phyloP scores from a whole-genome alignment of 2,888 invertebrate genomes.

The Rhingia campestris region DNA sequence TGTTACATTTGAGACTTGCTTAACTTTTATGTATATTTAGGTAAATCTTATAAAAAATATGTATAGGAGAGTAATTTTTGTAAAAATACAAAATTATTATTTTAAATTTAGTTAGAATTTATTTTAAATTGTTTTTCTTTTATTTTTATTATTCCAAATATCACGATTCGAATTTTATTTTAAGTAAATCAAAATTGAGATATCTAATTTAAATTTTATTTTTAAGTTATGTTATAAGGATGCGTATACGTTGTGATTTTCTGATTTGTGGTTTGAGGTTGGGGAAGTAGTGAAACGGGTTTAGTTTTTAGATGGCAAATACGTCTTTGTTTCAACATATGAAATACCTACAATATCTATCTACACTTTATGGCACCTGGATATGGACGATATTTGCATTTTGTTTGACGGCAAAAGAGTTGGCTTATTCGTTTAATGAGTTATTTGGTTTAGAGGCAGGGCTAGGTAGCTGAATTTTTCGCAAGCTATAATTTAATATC shows the following conservation, averaged over 20 bases:
- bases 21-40: constrained; percentile 15
- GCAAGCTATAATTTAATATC: too few species aligned
- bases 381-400: constrained; percentile 51
- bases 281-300: neutral
- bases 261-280: constrained; percentile 35
- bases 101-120: constrained; percentile 31
- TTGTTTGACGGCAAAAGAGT: constrained; percentile 3
- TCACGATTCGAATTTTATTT: constrained; percentile 52
- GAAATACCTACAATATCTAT: constrained; percentile 71
- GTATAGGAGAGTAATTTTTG: constrained; percentile 34
- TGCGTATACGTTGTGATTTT: constrained; percentile 72
- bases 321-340: constrained; percentile 57
- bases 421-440: neutral
- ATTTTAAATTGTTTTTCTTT: constrained; percentile 12
- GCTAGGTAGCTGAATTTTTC: too few species aligned
- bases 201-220: constrained; percentile 31
- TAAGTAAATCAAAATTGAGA: constrained; percentile 45
- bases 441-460: constrained; percentile 8
- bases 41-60: constrained; percentile 32
- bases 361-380: constrained; percentile 74
- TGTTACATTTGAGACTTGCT: constrained; percentile 74
- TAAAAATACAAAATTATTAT: constrained; percentile 23
- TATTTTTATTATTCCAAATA: constrained; percentile 49
- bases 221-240: constrained; percentile 61
- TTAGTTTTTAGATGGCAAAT: constrained; percentile 33